phyloP scores from a whole-genome alignment of 1,140 invertebrate species.

The Zophobas atratus region DNA sequence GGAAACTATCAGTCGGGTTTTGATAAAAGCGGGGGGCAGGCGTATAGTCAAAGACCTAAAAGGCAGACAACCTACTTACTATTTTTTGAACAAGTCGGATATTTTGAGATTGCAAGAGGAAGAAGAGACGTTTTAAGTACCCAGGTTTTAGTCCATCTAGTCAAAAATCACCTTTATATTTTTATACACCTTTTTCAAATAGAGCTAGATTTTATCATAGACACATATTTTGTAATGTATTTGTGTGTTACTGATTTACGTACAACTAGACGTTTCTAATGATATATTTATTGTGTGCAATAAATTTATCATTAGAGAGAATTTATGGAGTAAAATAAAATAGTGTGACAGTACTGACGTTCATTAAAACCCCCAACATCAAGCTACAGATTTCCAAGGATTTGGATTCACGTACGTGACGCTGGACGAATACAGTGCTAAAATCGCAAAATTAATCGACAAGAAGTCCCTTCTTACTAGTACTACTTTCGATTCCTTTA shows the following conservation, averaged over 20 bases:
- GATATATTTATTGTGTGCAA: background rate
- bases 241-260: conserved; percentile 2
- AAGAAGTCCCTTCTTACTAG: conserved; percentile 23
- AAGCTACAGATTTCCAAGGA: conserved; percentile 69
- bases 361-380: conserved; percentile 54
- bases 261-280: background rate
- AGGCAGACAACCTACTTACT: conserved; percentile 91
- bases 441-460: conserved; percentile 49
- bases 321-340: conserved; percentile 47
- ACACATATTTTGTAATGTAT: conserved; percentile 25
- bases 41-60: conserved; percentile 88
- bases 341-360: conserved; percentile 53
- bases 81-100: conserved; percentile 93
- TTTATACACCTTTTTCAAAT: conserved; percentile 29
- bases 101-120: conserved; percentile 88
- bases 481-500: conserved; percentile 71
- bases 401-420: conserved; percentile 69
- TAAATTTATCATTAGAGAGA: no score
- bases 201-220: conserved; percentile 1
- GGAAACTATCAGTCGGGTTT: conserved; percentile 82
- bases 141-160: conserved; percentile 25
- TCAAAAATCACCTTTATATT: conserved; percentile 38
- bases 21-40: conserved; percentile 87
- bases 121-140: conserved; percentile 74
- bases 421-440: conserved; percentile 72